A percentile compares a stretch with the other conserved stretches of the same genome.
phyloP scores from a whole-genome alignment of 2,797 vertebrate genomes.

The Chiroxiphia lanceolata region DNA sequence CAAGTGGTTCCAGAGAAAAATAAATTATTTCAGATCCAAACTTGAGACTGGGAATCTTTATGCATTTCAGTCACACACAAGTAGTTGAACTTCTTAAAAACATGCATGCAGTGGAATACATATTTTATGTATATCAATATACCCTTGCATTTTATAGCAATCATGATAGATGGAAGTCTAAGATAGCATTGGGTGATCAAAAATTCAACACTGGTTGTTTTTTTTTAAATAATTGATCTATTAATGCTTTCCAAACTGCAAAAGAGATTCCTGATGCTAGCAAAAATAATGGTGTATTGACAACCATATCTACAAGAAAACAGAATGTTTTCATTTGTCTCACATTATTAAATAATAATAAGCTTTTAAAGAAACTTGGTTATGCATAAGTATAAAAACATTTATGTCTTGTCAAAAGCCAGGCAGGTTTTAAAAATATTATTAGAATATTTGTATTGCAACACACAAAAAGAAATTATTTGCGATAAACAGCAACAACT shows the following conservation, averaged over 20 bases:
- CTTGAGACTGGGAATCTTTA: neutral
- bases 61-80: neutral
- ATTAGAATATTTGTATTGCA: neutral
- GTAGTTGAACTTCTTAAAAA: neutral
- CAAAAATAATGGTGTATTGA: neutral
- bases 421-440: neutral
- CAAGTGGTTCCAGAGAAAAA: neutral
- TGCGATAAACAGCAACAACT: neutral
- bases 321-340: neutral
- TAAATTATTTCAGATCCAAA: neutral
- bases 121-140: neutral
- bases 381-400: neutral
- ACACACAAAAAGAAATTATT: neutral
- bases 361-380: neutral
- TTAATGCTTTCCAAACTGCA: neutral
- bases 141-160: neutral
- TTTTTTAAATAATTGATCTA: neutral
- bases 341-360: neutral
- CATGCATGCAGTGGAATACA: accelerated
- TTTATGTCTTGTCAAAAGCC: neutral
- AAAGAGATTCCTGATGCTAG: neutral
- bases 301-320: neutral
- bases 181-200: neutral
- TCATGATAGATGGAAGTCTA: neutral
- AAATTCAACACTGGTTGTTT: neutral